Conservation (phyloP, 30 jellyfish, hydroid and myxozoan species). For the Aurelia sp. region DNA sequence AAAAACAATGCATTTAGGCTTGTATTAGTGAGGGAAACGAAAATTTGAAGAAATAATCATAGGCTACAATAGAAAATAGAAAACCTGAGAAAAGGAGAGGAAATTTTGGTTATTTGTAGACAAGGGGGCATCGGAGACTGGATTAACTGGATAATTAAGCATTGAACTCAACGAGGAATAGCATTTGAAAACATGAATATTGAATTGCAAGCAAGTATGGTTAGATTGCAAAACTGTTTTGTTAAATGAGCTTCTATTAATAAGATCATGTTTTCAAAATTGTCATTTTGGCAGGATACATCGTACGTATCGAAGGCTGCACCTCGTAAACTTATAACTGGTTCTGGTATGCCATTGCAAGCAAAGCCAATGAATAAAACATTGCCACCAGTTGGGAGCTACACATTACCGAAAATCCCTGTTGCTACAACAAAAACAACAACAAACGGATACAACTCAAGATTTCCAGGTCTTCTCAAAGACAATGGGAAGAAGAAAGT, state of each 20-base stretch:
- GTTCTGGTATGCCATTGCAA: slow-evolving; percentile 31
- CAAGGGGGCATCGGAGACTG: no score
- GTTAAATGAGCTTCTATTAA: neutral
- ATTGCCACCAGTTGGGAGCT: slow-evolving; percentile 55
- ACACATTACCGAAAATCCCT: slow-evolving; percentile 71
- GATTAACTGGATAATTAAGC: no score
- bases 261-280: neutral
- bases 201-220: no score
- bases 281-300: slow-evolving; percentile 1
- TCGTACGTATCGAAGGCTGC: slow-evolving; percentile 34
- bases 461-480: slow-evolving; percentile 54
- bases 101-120: no score
- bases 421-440: slow-evolving; percentile 65
- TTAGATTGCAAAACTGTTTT: neutral
- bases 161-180: no score
- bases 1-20: no score
- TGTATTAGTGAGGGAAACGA: no score
- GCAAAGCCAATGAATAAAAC: slow-evolving; percentile 34
- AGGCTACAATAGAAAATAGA: no score
- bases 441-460: slow-evolving; percentile 23
- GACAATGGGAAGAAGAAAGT: slow-evolving; percentile 40
- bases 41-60: no score
- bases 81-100: no score
- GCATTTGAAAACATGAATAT: no score
- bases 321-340: slow-evolving; percentile 26